phyloP scores from a whole-genome alignment of 1,140 invertebrate genomes.

The Microplitis demolitor region DNA sequence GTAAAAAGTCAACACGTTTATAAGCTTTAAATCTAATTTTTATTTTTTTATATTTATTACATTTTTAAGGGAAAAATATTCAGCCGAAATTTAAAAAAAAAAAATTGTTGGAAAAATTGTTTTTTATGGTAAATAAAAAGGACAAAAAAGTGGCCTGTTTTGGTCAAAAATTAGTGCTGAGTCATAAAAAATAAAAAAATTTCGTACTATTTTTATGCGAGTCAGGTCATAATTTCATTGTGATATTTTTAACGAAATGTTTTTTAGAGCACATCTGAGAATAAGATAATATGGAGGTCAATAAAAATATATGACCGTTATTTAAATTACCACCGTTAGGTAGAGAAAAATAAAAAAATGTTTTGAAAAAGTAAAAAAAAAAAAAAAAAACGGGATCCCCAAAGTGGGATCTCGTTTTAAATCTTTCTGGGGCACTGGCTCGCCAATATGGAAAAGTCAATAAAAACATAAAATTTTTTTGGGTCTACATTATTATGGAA shows the following conservation, averaged over 20 bases:
- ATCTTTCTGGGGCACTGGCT: slow-evolving; percentile 27
- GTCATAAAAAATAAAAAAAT: neutral
- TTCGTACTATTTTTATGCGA: neutral
- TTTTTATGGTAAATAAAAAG: too few relatives aligned
- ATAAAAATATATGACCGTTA: slow-evolving; percentile 57
- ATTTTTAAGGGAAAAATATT: too few relatives aligned
- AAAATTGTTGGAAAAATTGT: too few relatives aligned
- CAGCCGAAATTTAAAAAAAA: too few relatives aligned
- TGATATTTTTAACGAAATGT: neutral
- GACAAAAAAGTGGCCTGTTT: slow-evolving; percentile 52
- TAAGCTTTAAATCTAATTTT: too few relatives aligned
- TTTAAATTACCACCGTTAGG: slow-evolving; percentile 48
- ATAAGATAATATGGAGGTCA: slow-evolving; percentile 32
- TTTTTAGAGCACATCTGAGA: neutral
- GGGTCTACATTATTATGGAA: slow-evolving; percentile 2
- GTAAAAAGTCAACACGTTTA: too few relatives aligned
- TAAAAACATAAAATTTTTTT: slow-evolving; percentile 53
- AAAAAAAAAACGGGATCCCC: slow-evolving; percentile 45
- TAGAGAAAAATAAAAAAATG: neutral
- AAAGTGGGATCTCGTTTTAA: slow-evolving; percentile 47
- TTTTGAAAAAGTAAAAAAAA: slow-evolving; percentile 14
- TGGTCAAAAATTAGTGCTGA: slow-evolving; percentile 52
- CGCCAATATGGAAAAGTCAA: slow-evolving; percentile 18
- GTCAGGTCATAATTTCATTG: slow-evolving; percentile 1
- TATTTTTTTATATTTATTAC: too few relatives aligned